These are phyloP conservation scores for Chorisops tibialis DNA, from an alignment of 2,888 invertebrate species.

Conservation along the genomic window DNA sequence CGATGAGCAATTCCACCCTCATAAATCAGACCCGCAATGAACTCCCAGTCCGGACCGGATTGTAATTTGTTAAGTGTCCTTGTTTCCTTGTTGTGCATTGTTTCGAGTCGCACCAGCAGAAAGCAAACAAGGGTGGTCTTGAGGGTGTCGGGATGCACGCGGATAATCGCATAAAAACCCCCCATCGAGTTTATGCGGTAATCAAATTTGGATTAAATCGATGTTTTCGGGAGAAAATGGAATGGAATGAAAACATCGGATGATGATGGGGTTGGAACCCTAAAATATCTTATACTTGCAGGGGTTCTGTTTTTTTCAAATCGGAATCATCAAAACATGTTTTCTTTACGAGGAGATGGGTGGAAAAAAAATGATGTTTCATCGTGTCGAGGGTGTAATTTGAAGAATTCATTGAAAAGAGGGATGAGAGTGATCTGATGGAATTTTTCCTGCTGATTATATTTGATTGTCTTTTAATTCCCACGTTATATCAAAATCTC, in stretches of 20 bases:
- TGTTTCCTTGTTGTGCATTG: slow-evolving; percentile 5
- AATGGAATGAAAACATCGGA: slow-evolving; percentile 10
- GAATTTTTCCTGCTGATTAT: not conserved
- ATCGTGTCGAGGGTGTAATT: no score
- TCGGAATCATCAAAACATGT: slow-evolving; percentile 21
- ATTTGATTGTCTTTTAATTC: not conserved
- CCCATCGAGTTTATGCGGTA: slow-evolving; percentile 26
- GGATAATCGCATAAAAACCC: slow-evolving; percentile 17
- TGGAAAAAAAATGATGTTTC: not conserved
- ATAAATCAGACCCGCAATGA: slow-evolving; percentile 22
- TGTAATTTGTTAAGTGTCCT: slow-evolving; percentile 25
- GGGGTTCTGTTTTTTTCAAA: slow-evolving; percentile 4
- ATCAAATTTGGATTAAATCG: slow-evolving; percentile 36
- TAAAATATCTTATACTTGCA: not conserved
- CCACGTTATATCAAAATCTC: no score
- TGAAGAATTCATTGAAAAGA: no score
- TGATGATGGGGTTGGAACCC: not conserved
- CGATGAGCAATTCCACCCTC: slow-evolving; percentile 19
- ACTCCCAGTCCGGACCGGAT: slow-evolving; percentile 7
- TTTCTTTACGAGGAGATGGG: not conserved
- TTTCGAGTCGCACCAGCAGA: no score
- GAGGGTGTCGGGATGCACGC: not conserved
- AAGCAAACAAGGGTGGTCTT: no score
- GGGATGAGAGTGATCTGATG: not conserved
- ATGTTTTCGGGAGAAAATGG: slow-evolving; percentile 28